Evolutionary conservation across 2,797 vertebrate species (phyloP).

Genomic region (Pyrocephalus nanus): DNA sequence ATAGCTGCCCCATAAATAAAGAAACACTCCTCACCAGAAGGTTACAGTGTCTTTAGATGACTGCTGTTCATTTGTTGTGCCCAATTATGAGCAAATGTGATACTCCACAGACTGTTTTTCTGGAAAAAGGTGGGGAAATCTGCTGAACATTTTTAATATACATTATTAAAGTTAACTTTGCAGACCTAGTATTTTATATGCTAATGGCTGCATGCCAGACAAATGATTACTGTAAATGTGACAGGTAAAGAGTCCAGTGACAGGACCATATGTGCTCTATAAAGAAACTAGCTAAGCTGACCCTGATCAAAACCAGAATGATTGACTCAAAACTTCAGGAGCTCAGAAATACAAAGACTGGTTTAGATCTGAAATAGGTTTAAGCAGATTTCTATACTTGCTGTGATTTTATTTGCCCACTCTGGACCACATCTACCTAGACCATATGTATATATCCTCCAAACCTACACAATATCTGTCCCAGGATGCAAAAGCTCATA

Average conservation of each 20-base stretch:
- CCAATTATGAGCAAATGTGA: constrained; percentile 9
- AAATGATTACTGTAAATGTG: constrained; percentile 44
- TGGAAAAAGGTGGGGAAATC: constrained; percentile 10
- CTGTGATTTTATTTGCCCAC: background rate
- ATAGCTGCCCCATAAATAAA: background rate
- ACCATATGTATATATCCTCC: background rate
- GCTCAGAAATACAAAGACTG: background rate
- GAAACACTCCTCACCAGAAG: constrained; percentile 1
- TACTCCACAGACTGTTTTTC: constrained; percentile 26
- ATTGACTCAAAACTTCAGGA: constrained; percentile 31
- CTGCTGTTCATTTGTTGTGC: constrained; percentile 10
- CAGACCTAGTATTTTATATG: constrained; percentile 32
- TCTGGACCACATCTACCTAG: background rate
- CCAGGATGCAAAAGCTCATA: background rate
- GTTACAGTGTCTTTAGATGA: background rate
- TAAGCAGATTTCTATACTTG: background rate
- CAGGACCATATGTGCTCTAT: constrained; percentile 38
- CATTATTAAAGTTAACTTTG: constrained; percentile 46
- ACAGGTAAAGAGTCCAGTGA: constrained; percentile 63
- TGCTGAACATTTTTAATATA: constrained; percentile 43
- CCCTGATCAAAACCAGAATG: constrained; percentile 49
- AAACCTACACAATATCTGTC: background rate
- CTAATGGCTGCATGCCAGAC: constrained; percentile 31
- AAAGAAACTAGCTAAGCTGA: constrained; percentile 32
- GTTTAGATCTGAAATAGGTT: background rate